A percentile compares a stretch with the other conserved stretches of the same genome.
These are phyloP conservation scores for Manis crassicaudata DNA, from an alignment of 2,797 vertebrate genomes.

Conservation along the genomic window DNA sequence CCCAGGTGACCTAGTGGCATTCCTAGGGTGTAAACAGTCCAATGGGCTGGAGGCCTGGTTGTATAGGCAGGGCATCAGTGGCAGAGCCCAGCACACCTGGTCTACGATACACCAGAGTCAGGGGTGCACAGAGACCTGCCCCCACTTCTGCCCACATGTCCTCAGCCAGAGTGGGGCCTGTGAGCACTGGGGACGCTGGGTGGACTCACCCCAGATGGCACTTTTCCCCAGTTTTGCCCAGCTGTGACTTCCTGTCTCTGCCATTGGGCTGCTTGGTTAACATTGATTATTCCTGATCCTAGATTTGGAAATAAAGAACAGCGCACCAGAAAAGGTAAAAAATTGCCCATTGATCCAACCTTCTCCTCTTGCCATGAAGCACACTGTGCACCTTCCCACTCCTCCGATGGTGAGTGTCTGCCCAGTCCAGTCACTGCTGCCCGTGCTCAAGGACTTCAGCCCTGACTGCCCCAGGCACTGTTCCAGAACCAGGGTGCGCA, in stretches of 20 bases:
- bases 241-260: rapidly evolving
- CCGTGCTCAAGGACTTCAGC: rapidly evolving
- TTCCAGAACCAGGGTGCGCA: neutral
- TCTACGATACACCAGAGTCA: neutral
- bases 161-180: neutral
- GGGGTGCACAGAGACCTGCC: neutral
- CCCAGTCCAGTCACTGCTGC: neutral
- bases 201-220: rapidly evolving
- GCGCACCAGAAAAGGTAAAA: neutral
- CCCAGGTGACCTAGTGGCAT: neutral
- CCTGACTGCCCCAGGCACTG: no score
- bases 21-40: neutral
- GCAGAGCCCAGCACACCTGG: neutral
- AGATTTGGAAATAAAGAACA: neutral
- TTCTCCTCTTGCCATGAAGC: neutral
- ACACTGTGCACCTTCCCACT: rapidly evolving
- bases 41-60: rapidly evolving
- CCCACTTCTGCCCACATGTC: rapidly evolving
- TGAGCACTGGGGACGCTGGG: rapidly evolving
- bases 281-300: rapidly evolving
- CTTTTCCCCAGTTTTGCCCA: neutral
- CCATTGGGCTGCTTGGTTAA: rapidly evolving
- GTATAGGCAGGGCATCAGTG: rapidly evolving
- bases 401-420: rapidly evolving
- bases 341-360: rapidly evolving